These are phyloP conservation scores for Nomada fabriciana DNA, from an alignment of 2,888 invertebrate genomes.

Conservation along the genomic window DNA sequence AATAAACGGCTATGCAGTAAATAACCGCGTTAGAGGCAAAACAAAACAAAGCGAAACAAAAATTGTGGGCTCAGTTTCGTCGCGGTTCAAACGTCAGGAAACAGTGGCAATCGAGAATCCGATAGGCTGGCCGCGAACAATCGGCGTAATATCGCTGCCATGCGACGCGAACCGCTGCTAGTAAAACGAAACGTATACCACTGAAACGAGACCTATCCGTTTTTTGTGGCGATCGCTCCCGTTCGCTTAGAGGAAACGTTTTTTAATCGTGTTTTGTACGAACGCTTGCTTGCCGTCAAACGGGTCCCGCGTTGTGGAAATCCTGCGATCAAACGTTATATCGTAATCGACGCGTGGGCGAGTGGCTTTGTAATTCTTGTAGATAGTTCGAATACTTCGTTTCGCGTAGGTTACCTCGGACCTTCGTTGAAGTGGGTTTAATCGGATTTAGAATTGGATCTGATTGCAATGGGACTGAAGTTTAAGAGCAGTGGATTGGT, in stretches of 20 bases:
- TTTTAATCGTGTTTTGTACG: not conserved
- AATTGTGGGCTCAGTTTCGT: constrained; percentile 46
- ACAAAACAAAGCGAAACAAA: constrained; percentile 9
- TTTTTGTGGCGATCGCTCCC: not conserved
- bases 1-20: constrained; percentile 40
- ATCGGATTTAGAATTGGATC: not conserved
- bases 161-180: not conserved
- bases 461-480: not conserved
- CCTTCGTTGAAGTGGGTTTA: not conserved
- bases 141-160: constrained; percentile 27
- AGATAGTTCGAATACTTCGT: no score
- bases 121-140: constrained; percentile 35
- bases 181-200: constrained; percentile 11
- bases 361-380: not conserved
- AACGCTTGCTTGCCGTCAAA: not conserved
- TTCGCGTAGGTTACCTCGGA: not conserved
- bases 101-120: constrained; percentile 51
- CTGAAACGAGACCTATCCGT: not conserved
- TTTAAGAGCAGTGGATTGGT: no score
- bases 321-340: not conserved
- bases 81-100: constrained; percentile 31
- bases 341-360: not conserved
- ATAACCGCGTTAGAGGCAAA: constrained; percentile 48
- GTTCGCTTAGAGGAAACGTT: not conserved
- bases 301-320: not conserved